Evolutionary conservation across 2,888 invertebrate genomes (phyloP), one percentile per base, ranked within the genome.

Genomic region (Argynnis bischoffii): DNA sequence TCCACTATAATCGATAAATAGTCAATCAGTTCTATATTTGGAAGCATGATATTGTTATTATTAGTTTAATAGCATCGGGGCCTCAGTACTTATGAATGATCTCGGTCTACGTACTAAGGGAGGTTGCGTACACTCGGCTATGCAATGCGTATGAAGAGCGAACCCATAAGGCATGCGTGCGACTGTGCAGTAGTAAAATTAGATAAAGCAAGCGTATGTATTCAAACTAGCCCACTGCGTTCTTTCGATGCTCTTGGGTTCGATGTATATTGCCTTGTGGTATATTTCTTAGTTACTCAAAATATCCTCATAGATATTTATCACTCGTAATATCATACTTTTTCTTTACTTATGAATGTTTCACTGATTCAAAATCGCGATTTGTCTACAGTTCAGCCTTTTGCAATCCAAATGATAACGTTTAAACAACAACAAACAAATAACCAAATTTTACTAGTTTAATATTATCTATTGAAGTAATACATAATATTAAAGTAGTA

Each of bases 141-240:
- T 47, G 31, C 55, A 55, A 69, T 64, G 69, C 71, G 53, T 64
- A 72, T 66, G 72, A 69, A 57, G 70, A 70, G 65, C 63, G 65
- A 65, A 55, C 68, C 59, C 65, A 51, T 68, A 65, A 63, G 63
- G 65, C 72, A 72, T 72, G 72, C 69, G 72, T 65, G 71, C 67
- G 59, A 55, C 57, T 65, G 71, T 69, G 71, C 64, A 69, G 48
- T 63, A 51, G n/a, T 48, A 47, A 63, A 65, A 71, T 64, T 46
- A 64, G 55, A 71, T 26, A 59, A 59, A 59, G 59, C 59, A 59
- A 59, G 47, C 59, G 47, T 26, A 59, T 48, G n/a, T 59, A 59
- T 47, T 57, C 26, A 59, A 48, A 31, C 59, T 59, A 48, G 59
- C 59, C 59, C 48, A 59, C 26, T 48, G 48, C 59, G 59, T 26